Evolutionary conservation across 2,113 vertebrate genomes (phyloP).

Genomic region (Pygoscelis antarcticus): DNA sequence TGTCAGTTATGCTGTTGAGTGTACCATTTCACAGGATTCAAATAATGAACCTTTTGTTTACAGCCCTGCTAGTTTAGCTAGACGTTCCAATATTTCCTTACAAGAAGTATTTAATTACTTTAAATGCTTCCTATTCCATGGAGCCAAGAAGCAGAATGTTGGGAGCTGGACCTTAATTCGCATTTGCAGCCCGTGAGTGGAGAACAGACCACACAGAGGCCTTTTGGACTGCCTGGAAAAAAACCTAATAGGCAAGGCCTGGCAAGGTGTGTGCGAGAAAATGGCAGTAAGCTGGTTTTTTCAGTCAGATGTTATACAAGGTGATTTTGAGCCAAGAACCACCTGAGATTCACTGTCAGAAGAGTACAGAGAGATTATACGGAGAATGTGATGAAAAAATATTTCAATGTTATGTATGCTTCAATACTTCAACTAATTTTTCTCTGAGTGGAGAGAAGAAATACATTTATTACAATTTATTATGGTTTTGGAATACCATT

Average conservation of each 20-base stretch:
- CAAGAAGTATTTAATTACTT: background rate
- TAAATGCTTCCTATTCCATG: background rate
- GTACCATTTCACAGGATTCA: background rate
- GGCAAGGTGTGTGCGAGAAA: background rate
- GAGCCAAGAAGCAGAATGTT: background rate
- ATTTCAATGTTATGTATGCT: background rate
- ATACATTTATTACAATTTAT: background rate
- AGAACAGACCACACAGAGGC: background rate
- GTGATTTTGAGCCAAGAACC: background rate
- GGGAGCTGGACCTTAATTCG: background rate
- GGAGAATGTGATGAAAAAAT: background rate
- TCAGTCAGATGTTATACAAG: background rate
- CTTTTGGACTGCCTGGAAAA: background rate
- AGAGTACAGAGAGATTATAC: background rate
- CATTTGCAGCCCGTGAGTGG: background rate
- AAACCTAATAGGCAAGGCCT: background rate
- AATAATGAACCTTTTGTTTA: background rate
- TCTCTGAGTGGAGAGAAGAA: background rate
- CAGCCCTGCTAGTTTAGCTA: background rate
- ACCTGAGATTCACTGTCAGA: background rate
- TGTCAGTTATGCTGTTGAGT: background rate
- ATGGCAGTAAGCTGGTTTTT: background rate
- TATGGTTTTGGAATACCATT: background rate
- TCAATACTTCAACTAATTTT: background rate
- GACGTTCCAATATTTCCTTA: background rate